Evolutionary conservation across 2,113 vertebrate species (phyloP), one percentile per base, ranked within the genome.

Genomic region (Takifugu bimaculatus): DNA sequence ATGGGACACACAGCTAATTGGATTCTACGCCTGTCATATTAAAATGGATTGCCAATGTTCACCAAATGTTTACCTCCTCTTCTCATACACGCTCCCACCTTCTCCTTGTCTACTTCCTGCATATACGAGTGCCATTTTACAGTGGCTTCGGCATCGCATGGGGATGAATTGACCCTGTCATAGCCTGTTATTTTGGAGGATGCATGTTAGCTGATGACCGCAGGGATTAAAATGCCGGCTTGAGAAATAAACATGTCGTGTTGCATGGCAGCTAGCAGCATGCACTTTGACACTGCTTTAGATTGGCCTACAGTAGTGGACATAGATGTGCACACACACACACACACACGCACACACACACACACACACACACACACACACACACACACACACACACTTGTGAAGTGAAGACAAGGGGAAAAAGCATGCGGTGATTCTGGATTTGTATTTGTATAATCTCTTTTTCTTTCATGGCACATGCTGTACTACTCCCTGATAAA

Each of bases 1-100:
- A 68, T 71, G 81, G 81, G 81, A 87, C 20, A 6, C 4, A 25
- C 44, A 44, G 75, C 80, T 88, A 84, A 89, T 89, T 88, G 84
- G 79, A 83, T 88, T 82, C 73, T 81, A 78, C 72, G 68, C 72
- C 2, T 74, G 78, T 79, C 79, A 74, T 60, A 68, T 77, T 57
- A 83, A 68, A 83, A 86, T 61, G 64, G 79, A 85, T 84, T 70
- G 78, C 75, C 56, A 66, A 72, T 57, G 74, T 72, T 73, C 70
- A 56, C 27, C 65, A 59, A 61, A 72, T 83, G 65, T 51, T 60
- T 60, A 14, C 54, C 54, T 57, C 11, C 45, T 26, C 57, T 60
- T 55, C 58, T 47, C 55, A 29, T 39, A 11, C 15, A 52, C 48
- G 44, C 11, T 26, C 25, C 54, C 15, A 50, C 50, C 50, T 57